Evolutionary conservation across 1,140 invertebrate genomes (phyloP), one percentile per base, ranked within the genome.

Genomic region (Drosophila mayri): DNA sequence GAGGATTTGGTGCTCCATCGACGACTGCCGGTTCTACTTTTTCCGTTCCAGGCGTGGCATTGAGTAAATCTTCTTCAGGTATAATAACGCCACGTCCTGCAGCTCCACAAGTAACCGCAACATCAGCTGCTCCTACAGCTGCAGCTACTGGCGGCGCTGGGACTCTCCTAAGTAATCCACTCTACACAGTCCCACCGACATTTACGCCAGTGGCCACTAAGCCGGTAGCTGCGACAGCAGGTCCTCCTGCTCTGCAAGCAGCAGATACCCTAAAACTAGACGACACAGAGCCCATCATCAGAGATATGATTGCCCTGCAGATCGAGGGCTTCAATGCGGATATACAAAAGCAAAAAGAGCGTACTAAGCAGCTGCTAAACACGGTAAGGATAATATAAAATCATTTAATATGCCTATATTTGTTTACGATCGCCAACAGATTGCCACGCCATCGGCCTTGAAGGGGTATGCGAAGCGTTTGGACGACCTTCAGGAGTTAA

Each of bases 311-410:
- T 61, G 84, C 90, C 22, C 80, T 93, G 25, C 94, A 96, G 94
- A 95, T 95, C 3, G 92, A 94, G 28, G 93, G 94, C 44, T 95
- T 96, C 81, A 94, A 95, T 74, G 91, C 93, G 64, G 95, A 96
- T 81, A 77, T 96, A 3, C 93, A 94, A 67, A 93, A 94, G 43
- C 93, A 96, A 63, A 92, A 94, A 58, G 86, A 93, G 4, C 93
- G 93, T 55, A 94, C 93, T 1, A 91, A 81, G 35, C 86, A 92
- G 32, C 76, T 94, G 14, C 92, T 95, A 20, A 90, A 93, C 5
- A 92, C 93, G 88, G 93, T 95, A 67, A 82, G 58, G 7, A 28
- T 28, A 4, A 9, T 12, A 37, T n/a, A 3, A 7, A 16, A 4
- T 76, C 6, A 14, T 16, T 22, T 22, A n/a, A 10, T 18, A 6